These are phyloP conservation scores for Casuarius casuarius DNA, from an alignment of 2,113 vertebrate species.

Conservation along the genomic window DNA sequence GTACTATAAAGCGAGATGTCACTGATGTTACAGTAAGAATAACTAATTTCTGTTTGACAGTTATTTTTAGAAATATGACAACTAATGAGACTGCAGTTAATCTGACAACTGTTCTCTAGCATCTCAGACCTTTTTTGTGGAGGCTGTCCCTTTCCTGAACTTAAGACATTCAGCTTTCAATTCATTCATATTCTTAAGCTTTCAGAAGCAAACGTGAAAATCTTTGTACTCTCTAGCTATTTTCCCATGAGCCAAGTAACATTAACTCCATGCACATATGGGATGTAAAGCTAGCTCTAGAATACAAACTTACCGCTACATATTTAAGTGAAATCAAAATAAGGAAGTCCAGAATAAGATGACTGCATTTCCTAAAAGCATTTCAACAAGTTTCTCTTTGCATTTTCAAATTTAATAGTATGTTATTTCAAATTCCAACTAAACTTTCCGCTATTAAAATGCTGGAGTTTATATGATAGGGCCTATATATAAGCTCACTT, in stretches of 20 bases:
- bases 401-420: neutral
- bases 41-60: neutral
- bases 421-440: neutral
- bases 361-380: neutral
- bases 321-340: neutral
- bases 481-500: neutral
- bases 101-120: neutral
- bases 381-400: neutral
- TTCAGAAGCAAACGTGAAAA: neutral
- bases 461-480: neutral
- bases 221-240: neutral
- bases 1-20: neutral
- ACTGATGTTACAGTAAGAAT: neutral
- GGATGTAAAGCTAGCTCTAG: neutral
- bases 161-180: neutral
- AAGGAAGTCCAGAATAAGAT: neutral
- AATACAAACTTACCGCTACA: neutral
- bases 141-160: neutral
- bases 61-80: neutral
- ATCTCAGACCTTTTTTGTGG: neutral
- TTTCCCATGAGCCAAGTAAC: neutral
- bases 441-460: neutral
- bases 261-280: neutral
- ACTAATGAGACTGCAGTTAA: neutral
- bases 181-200: neutral